Evolutionary conservation across 2,113 vertebrate species (phyloP), one percentile per base, ranked within the genome.

Genomic region (Lasiurus cinereus): DNA sequence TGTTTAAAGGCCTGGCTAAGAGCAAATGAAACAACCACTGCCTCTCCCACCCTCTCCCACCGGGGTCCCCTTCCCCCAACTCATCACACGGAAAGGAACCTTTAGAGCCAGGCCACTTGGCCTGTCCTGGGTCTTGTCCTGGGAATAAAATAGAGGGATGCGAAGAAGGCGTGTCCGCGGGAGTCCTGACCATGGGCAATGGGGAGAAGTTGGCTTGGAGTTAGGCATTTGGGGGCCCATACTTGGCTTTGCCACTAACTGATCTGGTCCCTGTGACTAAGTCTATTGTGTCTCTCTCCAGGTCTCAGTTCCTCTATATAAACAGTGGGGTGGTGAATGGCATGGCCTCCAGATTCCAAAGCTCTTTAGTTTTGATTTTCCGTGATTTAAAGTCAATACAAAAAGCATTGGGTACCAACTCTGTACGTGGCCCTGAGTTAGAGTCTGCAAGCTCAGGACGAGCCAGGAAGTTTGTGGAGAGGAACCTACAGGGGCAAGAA

Each of bases 31-130:
- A 48, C 29, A 14, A n/a, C 21, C 14, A 1, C 12, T 31, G 8
- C 18, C 21, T 54, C 33, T 31, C 31, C 33, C 18, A 15, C 13
- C 6, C 5, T 36, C 27, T 8, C 2, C 29, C 39, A 21, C 31
- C 15, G 8, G 16, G 39, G 5, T 3, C 10, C 18, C 36, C 27
- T 0, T 0, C 6, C 5, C 5, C 62, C 1, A 14, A 6, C 5
- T 62, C 74, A 48, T 6, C 69, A 36, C n/a, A 22, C 5, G 11
- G 15, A 12, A 24, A 74, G 46, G 14, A 66, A 56, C 13, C 16
- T 83, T 4, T 24, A 48, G 77, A 66, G 59, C 59, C 59, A 62
- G 59, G 59, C 22, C 59, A 62, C 59, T 62, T 62, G 59, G 59
- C 59, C 27, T 27, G 59, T 62, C 19, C 52, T 8, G 22, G 21